These are phyloP conservation scores for Copidosoma floridanum DNA, from an alignment of 1,140 invertebrate genomes.

Conservation along the genomic window DNA sequence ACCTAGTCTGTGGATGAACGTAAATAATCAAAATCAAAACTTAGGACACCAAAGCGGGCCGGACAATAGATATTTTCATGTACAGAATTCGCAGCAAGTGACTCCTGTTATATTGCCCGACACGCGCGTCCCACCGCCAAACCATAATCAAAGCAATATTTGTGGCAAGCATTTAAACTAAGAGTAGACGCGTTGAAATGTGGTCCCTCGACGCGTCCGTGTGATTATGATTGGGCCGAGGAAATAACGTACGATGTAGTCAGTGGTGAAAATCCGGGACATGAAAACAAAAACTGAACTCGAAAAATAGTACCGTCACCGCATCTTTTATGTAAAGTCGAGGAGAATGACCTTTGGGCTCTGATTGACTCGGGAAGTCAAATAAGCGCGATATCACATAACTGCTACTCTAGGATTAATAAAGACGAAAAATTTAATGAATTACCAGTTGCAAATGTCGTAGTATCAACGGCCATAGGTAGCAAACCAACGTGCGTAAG, in stretches of 20 bases:
- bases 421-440: neutral
- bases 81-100: neutral
- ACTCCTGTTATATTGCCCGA: neutral
- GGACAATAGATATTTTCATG: too few species aligned
- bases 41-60: too few species aligned
- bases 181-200: neutral
- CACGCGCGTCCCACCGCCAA: neutral
- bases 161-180: too few species aligned
- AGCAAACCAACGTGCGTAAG: constrained; percentile 26
- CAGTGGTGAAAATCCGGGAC: too few species aligned
- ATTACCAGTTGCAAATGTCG: constrained; percentile 24
- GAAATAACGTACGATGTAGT: neutral
- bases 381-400: constrained; percentile 26
- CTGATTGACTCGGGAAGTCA: constrained; percentile 31
- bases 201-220: constrained; percentile 3
- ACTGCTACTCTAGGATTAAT: constrained; percentile 18
- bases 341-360: neutral
- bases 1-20: too few species aligned
- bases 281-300: neutral
- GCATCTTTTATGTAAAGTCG: neutral
- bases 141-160: too few species aligned
- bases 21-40: neutral
- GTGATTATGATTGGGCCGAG: constrained; percentile 11
- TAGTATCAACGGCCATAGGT: constrained; percentile 20
- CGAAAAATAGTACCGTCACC: neutral